These are phyloP conservation scores for Mizuhopecten yessoensis DNA, from an alignment of 1,140 invertebrate genomes.

Conservation along the genomic window DNA sequence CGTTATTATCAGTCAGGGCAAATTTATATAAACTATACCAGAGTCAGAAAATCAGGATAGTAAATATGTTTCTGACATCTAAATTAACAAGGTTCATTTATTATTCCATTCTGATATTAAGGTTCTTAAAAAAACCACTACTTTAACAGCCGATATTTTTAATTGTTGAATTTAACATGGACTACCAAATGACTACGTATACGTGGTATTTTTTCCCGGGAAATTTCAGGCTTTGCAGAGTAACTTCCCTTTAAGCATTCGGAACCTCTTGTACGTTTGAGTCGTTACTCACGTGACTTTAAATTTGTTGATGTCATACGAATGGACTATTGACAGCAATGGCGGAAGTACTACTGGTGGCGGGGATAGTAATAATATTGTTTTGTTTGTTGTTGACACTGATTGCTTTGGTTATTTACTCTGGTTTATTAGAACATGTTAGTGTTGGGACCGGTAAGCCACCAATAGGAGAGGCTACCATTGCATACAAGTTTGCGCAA, in stretches of 20 bases:
- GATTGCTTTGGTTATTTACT: slow-evolving; percentile 76
- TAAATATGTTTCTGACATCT: too few relatives aligned
- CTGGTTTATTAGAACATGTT: slow-evolving; percentile 78
- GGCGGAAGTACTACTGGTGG: slow-evolving; percentile 66
- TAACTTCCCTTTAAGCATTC: neutral
- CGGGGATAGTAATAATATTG: slow-evolving; percentile 70
- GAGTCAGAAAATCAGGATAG: too few relatives aligned
- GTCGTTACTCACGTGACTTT: neutral
- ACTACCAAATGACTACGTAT: too few relatives aligned
- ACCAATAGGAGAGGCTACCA: slow-evolving; percentile 76
- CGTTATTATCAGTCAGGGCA: too few relatives aligned
- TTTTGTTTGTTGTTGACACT: slow-evolving; percentile 76
- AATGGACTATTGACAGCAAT: slow-evolving; percentile 45
- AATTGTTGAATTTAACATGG: too few relatives aligned
- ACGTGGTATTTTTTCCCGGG: slow-evolving; percentile 22
- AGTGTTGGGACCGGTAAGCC: slow-evolving; percentile 81
- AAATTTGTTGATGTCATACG: slow-evolving; percentile 34
- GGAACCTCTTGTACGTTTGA: neutral
- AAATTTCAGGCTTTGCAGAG: neutral
- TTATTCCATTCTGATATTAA: too few relatives aligned
- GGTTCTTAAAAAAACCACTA: too few relatives aligned
- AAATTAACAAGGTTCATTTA: too few relatives aligned
- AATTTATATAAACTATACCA: too few relatives aligned
- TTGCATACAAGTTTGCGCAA: slow-evolving; percentile 83
- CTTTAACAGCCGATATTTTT: too few relatives aligned